A percentile compares a stretch with the other conserved stretches of the same genome.
Evolutionary conservation across 2,888 invertebrate genomes (phyloP).

Genomic region (Osmoderma eremita): DNA sequence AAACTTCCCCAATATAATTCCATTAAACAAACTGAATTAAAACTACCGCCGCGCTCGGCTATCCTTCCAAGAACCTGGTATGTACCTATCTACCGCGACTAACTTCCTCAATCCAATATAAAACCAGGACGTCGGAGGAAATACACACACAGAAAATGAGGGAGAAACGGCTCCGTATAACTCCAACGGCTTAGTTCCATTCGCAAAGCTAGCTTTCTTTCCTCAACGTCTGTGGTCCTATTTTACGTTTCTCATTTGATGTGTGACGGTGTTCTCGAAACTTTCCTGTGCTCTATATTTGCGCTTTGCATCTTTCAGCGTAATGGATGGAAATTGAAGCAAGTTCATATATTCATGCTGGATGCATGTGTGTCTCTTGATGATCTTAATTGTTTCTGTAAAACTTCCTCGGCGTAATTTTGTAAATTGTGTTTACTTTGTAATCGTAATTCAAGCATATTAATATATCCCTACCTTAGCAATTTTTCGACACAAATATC

Average conservation of each 20-base stretch:
- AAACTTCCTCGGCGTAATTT: neutral
- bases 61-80: constrained; percentile 8
- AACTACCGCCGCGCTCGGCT: constrained; percentile 3
- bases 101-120: constrained; percentile 26
- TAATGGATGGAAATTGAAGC: constrained; percentile 22
- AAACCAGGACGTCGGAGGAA: constrained; percentile 5
- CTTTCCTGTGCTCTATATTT: neutral
- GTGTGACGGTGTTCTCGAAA: neutral
- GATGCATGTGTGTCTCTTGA: constrained; percentile 3
- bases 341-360: constrained; percentile 15
- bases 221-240: neutral
- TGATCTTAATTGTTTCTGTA: constrained; percentile 25
- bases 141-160: neutral
- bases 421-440: constrained; percentile 2
- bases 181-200: constrained; percentile 9
- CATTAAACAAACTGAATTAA: constrained; percentile 35
- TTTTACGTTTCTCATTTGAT: neutral
- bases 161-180: constrained; percentile 11
- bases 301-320: neutral
- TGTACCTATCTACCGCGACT: constrained; percentile 1
- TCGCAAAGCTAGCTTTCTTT: constrained; percentile 3
- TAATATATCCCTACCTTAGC: too few relatives aligned
- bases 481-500: too few relatives aligned
- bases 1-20: constrained; percentile 35
- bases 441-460: too few relatives aligned